Evolutionary conservation across 2,797 vertebrate species (phyloP).

Genomic region (Enoplosus armatus): DNA sequence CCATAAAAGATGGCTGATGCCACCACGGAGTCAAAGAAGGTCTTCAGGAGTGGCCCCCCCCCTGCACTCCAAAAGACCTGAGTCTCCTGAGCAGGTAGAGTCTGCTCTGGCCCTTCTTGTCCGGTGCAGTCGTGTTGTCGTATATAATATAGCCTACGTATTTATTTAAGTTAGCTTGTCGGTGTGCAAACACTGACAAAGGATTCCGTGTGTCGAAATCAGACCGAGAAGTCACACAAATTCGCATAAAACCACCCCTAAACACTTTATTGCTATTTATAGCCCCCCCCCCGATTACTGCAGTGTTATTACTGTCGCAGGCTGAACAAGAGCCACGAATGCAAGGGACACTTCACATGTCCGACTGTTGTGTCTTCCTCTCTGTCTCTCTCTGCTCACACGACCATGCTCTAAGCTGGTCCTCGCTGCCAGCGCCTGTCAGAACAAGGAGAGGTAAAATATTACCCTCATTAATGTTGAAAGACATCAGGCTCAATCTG

Average conservation of each 20-base stretch:
- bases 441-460: conserved; percentile 63
- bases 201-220: background rate
- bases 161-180: background rate
- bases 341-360: conserved; percentile 27
- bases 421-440: conserved; percentile 62
- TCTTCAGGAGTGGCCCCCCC: too few relatives aligned
- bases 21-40: too few relatives aligned
- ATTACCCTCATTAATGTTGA: conserved; percentile 74
- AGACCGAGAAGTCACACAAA: conserved; percentile 8
- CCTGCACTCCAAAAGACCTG: too few relatives aligned
- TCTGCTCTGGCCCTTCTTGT: too few relatives aligned
- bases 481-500: conserved; percentile 77
- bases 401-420: conserved; percentile 45
- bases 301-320: conserved; percentile 43
- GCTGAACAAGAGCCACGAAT: conserved; percentile 24
- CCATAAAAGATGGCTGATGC: too few relatives aligned
- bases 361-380: conserved; percentile 22
- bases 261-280: conserved; percentile 47
- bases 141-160: background rate
- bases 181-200: background rate
- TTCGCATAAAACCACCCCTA: conserved; percentile 11
- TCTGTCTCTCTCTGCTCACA: conserved; percentile 42
- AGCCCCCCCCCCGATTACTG: background rate
- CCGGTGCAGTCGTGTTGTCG: too few relatives aligned
- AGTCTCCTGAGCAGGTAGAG: too few relatives aligned